A percentile compares a stretch with the other conserved stretches of the same genome.
These are phyloP conservation scores for Cyphomyrmex costatus DNA, from an alignment of 1,140 invertebrate genomes.

Conservation along the genomic window DNA sequence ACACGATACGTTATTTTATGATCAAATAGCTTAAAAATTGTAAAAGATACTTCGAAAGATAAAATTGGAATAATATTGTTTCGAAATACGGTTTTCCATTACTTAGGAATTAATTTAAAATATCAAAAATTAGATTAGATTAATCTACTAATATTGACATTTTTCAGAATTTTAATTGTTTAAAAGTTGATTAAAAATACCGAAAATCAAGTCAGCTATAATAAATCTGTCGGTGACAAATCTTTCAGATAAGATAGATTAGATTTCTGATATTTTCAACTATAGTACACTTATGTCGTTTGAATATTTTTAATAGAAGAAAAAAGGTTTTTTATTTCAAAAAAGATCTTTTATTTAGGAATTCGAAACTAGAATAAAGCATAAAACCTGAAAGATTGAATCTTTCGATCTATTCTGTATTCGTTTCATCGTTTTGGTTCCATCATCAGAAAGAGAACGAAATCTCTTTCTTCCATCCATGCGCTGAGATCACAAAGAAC, in stretches of 20 bases:
- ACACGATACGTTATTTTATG: neutral
- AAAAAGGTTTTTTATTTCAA: neutral
- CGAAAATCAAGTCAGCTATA: neutral
- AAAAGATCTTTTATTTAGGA: no score
- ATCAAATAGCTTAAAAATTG: neutral
- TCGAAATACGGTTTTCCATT: neutral
- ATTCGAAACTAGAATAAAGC: neutral
- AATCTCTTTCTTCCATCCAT: conserved; percentile 60
- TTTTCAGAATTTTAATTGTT: neutral
- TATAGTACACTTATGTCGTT: no score
- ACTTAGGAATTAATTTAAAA: neutral
- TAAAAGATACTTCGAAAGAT: neutral
- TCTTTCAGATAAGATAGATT: neutral
- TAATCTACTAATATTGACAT: no score
- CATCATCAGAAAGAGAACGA: conserved; percentile 48
- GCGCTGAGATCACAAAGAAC: no score
- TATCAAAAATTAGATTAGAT: neutral
- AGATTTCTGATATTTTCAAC: neutral
- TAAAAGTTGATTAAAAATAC: neutral
- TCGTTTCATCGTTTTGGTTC: conserved; percentile 68
- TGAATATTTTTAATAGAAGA: neutral
- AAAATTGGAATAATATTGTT: neutral
- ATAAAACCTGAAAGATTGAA: conserved; percentile 38
- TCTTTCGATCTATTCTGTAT: conserved; percentile 68
- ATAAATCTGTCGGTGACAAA: neutral